Base-by-base conservation (phyloP, 1,140 invertebrate species). In the Procambarus virginalis region DNA sequence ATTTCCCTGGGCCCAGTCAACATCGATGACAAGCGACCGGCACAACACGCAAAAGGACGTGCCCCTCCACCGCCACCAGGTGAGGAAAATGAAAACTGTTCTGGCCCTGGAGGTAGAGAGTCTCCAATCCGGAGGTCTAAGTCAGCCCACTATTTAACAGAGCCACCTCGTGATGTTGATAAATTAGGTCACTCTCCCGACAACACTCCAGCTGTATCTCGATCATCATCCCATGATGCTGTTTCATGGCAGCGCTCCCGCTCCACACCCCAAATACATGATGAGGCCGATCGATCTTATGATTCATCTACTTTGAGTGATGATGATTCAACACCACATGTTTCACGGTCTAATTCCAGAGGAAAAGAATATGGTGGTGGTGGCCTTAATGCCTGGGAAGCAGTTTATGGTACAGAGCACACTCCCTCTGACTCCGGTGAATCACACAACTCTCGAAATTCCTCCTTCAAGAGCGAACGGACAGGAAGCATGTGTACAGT, bases 291-390 rank as follows among this genome's bases (percentile, higher is more conserved):
- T 78, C 91, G 92, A 9, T 94, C 93, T 45, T 94, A 94, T 84
- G 94, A 95, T 91, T 95, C 94, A 3, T 95, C 94, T 78, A 95
- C 94, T 3, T 91, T 95, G 51, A 94, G 94, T 34, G 94, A 95
- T 91, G 94, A 95, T 84, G 94, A 95, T 92, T 95, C 94, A 73
- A 95, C 95, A 0, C 95, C 95, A 22, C 94, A 95, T 86, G 94
- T 95, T 0, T 95, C 94, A 10, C 91, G 95, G 22, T 95, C 94
- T 48, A 95, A 95, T 91, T 95, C 94, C 5, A 92, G 94, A n/a
- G 94, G 94, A 0, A 94, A 94, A 86, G 94, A 95, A 84, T 93
- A 92, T 70, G 90, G 91, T 51, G 87, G 86, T 68, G 84, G 89
- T 46, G 83, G 90, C 58, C 78, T 91, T 45, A 87, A 91, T 64